Base-by-base conservation (phyloP, 2,888 invertebrate species). In the Phyllotreta striolata region DNA sequence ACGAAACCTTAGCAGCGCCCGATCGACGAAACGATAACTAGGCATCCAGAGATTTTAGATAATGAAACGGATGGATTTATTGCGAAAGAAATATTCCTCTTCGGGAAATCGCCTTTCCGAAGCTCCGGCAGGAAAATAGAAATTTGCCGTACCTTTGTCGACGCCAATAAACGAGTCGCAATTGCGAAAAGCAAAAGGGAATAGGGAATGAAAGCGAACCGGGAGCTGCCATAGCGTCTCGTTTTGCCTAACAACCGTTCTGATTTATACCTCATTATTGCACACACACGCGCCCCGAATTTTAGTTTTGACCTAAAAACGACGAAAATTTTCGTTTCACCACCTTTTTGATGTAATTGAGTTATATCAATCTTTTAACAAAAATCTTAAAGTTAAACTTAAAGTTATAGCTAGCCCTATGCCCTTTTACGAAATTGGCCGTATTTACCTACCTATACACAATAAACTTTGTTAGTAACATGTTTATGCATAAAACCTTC, bases 211-310 rank as follows among this genome's bases (percentile, higher is more conserved):
- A 51, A 51, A 51, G 51, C 35, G 10, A 35, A 38, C 12, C 35
- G 12, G 10, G 10, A 47, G 34, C 24, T 9, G 9, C 2, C 46
- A 13, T 12, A 10, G 5, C 6, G 7, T 13, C 7, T 47, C 47
- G 47, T 47, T 47, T 47, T 52, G 13, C 7, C 13, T 52, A 49
- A 49, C 49, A 35, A 35, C 51, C 37, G 35, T 37, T 51, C 51
- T 51, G 51, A 51, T 51, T 51, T 51, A 52, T 52, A 39, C 38
- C 14, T 49, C 49, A 52, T 52, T 52, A 52, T 12, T 38, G 51
- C 37, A 51, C 38, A 51, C 51, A 51, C 35, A 12, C 37, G 24
- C 24, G 24, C 24, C 24, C 24, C 1, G 37, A 7, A 52, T 52
- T 52, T 52, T 52, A 5, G 38, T 14, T 5, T 52, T 34, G 13